Evolutionary conservation across 2,113 vertebrate genomes (phyloP).

Genomic region (Eurypyga helias): DNA sequence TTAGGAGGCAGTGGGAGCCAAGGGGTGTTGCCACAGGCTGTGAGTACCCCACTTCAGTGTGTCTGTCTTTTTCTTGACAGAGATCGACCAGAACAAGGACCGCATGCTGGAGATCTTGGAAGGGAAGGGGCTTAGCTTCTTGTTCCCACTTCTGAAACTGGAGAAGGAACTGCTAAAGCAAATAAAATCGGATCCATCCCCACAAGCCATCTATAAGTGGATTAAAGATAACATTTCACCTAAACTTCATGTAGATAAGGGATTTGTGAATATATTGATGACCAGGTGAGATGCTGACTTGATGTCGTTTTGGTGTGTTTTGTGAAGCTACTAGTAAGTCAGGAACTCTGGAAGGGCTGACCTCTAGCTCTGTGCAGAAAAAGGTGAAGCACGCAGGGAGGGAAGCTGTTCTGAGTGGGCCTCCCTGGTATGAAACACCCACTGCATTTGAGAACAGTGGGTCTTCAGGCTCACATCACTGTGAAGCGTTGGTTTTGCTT

Average conservation of each 20-base stretch:
- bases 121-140: conserved; percentile 96
- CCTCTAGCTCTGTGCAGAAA: fast-evolving
- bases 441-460: background rate
- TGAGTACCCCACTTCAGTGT: background rate
- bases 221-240: conserved; percentile 99
- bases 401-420: fast-evolving
- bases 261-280: conserved; percentile 99
- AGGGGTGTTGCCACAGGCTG: no score
- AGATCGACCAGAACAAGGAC: conserved; percentile 99
- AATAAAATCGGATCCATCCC: conserved; percentile 95
- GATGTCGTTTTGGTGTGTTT: no score
- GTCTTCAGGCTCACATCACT: background rate
- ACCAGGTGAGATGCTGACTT: conserved; percentile 84
- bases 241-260: conserved; percentile 97
- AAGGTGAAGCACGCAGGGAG: fast-evolving
- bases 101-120: conserved; percentile 99
- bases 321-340: fast-evolving
- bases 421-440: fast-evolving
- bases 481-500: background rate
- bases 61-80: conserved; percentile 63
- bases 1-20: background rate
- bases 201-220: conserved; percentile 99
- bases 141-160: conserved; percentile 97
- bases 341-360: fast-evolving
- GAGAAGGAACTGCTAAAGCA: conserved; percentile 98